A percentile compares a stretch with the other conserved stretches of the same genome.
Evolutionary conservation across 2,888 invertebrate genomes (phyloP).

Genomic region (Unio delphinus): DNA sequence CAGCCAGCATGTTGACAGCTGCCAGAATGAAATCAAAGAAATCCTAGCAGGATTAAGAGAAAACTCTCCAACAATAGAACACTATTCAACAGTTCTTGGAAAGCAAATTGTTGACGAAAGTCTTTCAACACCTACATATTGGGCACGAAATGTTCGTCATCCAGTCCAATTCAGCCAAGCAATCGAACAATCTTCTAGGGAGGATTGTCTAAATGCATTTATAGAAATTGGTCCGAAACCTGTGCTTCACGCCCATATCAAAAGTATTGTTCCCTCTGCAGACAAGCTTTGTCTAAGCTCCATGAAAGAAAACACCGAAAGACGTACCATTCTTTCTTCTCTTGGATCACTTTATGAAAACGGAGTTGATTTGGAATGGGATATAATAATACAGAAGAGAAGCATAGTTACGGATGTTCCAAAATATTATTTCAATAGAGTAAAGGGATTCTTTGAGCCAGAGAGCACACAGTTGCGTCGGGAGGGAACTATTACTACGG

Average conservation of each 20-base stretch:
- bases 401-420: constrained; percentile 27
- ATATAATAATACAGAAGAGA: constrained; percentile 14
- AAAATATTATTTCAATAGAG: constrained; percentile 39
- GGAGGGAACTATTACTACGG: constrained; percentile 13
- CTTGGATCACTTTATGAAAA: constrained; percentile 24
- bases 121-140: constrained; percentile 42
- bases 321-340: constrained; percentile 15
- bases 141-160: constrained; percentile 48
- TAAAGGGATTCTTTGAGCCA: constrained; percentile 22
- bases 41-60: constrained; percentile 21
- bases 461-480: constrained; percentile 12
- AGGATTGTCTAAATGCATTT: constrained; percentile 32
- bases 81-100: constrained; percentile 52
- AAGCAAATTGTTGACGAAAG: constrained; percentile 12
- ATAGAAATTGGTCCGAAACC: constrained; percentile 59
- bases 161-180: constrained; percentile 49
- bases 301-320: constrained; percentile 27
- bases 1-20: constrained; percentile 39
- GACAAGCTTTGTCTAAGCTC: constrained; percentile 19
- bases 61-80: constrained; percentile 14
- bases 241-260: constrained; percentile 38
- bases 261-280: constrained; percentile 25
- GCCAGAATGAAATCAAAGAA: constrained; percentile 25
- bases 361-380: constrained; percentile 27
- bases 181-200: constrained; percentile 18